Evolutionary conservation across 2,113 vertebrate genomes (phyloP).

Genomic region (Takifugu flavidus): DNA sequence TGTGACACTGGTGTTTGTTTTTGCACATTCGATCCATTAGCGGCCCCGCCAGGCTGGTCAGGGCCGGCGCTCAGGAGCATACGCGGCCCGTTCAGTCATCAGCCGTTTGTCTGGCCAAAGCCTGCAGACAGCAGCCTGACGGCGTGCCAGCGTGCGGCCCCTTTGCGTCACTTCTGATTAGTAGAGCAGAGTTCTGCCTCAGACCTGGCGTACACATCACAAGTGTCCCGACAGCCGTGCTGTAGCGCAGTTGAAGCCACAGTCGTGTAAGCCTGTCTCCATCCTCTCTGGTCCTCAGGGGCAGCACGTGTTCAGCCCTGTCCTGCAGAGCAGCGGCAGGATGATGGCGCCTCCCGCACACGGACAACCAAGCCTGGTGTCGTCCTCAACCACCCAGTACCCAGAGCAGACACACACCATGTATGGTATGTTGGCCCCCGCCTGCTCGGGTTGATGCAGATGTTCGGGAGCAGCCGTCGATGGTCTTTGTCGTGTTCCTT

Average conservation of each 20-base stretch:
- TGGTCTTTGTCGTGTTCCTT: neutral
- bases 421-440: conserved; percentile 85
- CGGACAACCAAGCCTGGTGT: conserved; percentile 88
- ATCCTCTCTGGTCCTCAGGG: conserved; percentile 71
- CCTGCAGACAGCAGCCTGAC: conserved; percentile 8
- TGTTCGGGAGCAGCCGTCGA: too few relatives aligned
- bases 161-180: conserved; percentile 4
- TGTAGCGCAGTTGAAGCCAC: too few relatives aligned
- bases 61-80: conserved; percentile 1
- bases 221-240: too few relatives aligned
- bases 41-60: neutral
- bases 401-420: conserved; percentile 97
- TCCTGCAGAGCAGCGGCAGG: conserved; percentile 90
- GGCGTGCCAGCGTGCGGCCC: neutral
- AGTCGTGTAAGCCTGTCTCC: neutral
- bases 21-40: neutral
- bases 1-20: neutral
- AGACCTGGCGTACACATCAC: too few relatives aligned
- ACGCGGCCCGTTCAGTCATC: neutral
- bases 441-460: too few relatives aligned
- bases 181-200: neutral
- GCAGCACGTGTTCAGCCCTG: conserved; percentile 94
- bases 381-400: conserved; percentile 91
- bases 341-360: conserved; percentile 94
- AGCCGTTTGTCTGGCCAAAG: conserved; percentile 20